phyloP scores from a whole-genome alignment of 2,797 vertebrate species.

The Adelosebastes latens region DNA sequence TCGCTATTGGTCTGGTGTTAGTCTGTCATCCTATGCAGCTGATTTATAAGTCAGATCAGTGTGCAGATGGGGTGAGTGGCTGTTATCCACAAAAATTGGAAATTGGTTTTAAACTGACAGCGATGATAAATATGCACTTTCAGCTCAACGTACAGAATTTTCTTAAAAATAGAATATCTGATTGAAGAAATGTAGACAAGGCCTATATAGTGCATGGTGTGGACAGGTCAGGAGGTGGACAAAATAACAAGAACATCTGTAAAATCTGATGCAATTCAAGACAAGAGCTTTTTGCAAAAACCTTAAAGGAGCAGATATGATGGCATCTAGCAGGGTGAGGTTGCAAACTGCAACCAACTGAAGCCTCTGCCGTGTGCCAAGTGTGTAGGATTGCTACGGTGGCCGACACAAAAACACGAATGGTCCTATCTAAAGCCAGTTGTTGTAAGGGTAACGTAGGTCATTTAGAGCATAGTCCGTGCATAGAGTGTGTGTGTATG shows the following conservation, averaged over 20 bases:
- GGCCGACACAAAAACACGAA: neutral
- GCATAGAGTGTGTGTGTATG: too few relatives aligned
- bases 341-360: too few relatives aligned
- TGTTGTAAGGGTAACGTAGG: too few relatives aligned
- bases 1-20: neutral
- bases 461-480: too few relatives aligned
- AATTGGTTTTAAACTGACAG: conserved; percentile 53
- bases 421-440: too few relatives aligned
- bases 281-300: neutral
- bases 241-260: neutral
- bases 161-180: neutral
- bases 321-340: too few relatives aligned
- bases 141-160: neutral
- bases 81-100: conserved; percentile 14
- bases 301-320: too few relatives aligned
- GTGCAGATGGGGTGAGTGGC: conserved; percentile 16
- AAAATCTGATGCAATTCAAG: neutral
- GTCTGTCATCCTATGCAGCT: neutral
- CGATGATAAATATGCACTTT: neutral
- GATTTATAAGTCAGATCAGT: conserved; percentile 34
- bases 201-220: neutral
- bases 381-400: too few relatives aligned
- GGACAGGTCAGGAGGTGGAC: neutral
- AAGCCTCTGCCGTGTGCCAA: too few relatives aligned
- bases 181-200: neutral